Evolutionary conservation across 2,113 vertebrate species (phyloP), one percentile per base, ranked within the genome.

Genomic region (Ceyx margarethae): DNA sequence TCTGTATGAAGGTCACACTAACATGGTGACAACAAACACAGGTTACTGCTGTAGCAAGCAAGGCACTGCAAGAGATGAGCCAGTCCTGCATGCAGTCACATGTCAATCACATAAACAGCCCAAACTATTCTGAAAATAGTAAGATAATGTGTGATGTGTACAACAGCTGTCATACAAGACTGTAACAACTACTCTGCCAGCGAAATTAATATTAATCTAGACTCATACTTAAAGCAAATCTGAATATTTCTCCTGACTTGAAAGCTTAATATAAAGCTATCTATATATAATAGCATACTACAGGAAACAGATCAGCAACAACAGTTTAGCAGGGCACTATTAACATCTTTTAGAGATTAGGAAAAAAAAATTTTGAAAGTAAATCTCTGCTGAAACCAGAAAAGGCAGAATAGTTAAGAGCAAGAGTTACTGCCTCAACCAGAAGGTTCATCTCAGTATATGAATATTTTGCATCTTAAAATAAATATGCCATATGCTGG

Each of bases 1-100:
- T 80, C 81, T 81, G 48, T 43, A 28, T 82, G 95, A 97, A 97
- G 96, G 97, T 97, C 95, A 95, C 64, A 42, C 53, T 57, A 85
- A 84, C 43, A 46, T 5, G 2, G 81, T 73, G 89, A 91, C 83
- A 82, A 46, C 10, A 20, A 94, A 75, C 67, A 88, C 35, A 6
- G 78, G 84, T 82, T 93, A 71, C 81, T 73, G 82, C 58, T 80
- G 79, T 18, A 92, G 74, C 75, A 90, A 89, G 87, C 3, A 3
- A 95, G 68, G 56, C 81, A 46, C 80, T 26, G 35, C 15, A 54
- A 58, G 5, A 85, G 84, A 62, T 6, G 68, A 92, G 93, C 90
- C 90, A 89, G 61, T 31, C 67, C 56, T 67, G 37, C 11, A 28
- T 25, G 43, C 87, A 90, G 29, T 84, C 93, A 81, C 62, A 75